Percentiles rank a stretch among this genome's conserved stretches.
Evolutionary conservation across 2,113 vertebrate species (phyloP).

Genomic region (Macaca fascicularis): T2T-MFA8v1.1 NC_088385.1:85166001-85166500

Average conservation of each 20-base stretch:
- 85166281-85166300: not conserved
- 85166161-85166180: not conserved
- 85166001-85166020: not conserved
- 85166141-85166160: not conserved
- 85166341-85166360: not conserved
- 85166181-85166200: not conserved
- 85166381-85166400: not conserved
- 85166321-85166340: not conserved
- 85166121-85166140: not conserved
- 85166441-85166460: not conserved
- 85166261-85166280: not conserved
- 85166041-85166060: not conserved
- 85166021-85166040: not conserved
- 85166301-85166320: not conserved
- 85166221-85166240: not conserved
- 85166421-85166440: not conserved
- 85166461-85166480: not conserved
- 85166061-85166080: slow-evolving; percentile 7
- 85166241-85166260: not conserved
- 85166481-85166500: not conserved
- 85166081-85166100: slow-evolving; percentile 30
- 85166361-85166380: not conserved
- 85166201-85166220: not conserved
- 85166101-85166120: slow-evolving; percentile 21
- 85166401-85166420: not conserved